Base-by-base conservation (phyloP, 2,888 invertebrate genomes). In the Crioceris asparagi region DNA sequence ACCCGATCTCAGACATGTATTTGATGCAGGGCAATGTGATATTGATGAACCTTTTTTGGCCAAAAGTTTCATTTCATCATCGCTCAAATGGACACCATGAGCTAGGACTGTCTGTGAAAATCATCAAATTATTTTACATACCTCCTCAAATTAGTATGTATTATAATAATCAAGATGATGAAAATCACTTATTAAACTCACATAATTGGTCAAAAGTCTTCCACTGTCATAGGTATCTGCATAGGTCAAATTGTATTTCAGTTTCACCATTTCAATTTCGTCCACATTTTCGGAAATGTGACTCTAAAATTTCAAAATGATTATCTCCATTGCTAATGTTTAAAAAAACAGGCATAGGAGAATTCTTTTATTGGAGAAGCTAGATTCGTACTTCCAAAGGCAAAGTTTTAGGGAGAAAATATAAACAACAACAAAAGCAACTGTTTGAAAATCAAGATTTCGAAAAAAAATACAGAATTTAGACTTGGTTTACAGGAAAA, bases 21-120 rank as follows among this genome's bases (percentile, higher is more conserved):
- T 92, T 2, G 91, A 91, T 21, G 81, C 77, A 0, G 92, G 88
- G 56, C 92, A 93, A 59, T 92, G 92, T 1, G 86, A 77, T 5
- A 93, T 63, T 0, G 84, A 74, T 2, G 79, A 74, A 1, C 76
- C 75, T 36, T 71, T 69, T 16, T 68, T 46, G 14, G 69, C 68
- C 12, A 92, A 57, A 5, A 83, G 53, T 8, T 62, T 49, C 12
- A 86, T 66, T 64, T 92, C 92, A 2, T 69, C 68, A 25, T 82
- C 76, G 6, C 70, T 70, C 33, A 91, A 64, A 59, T 87, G 71
- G 10, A 92, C 72, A 1, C 79, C 86, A 58, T 93, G 93, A 0
- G 90, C 92, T 70, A 92, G 71, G 39, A 91, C 71, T 4, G 79
- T 77, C 78, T 79, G 52, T 6, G 17, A 38, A 23, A 41, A 12